These are phyloP conservation scores for Furcula furcula DNA, from an alignment of 2,888 invertebrate species.

Conservation along the genomic window DNA sequence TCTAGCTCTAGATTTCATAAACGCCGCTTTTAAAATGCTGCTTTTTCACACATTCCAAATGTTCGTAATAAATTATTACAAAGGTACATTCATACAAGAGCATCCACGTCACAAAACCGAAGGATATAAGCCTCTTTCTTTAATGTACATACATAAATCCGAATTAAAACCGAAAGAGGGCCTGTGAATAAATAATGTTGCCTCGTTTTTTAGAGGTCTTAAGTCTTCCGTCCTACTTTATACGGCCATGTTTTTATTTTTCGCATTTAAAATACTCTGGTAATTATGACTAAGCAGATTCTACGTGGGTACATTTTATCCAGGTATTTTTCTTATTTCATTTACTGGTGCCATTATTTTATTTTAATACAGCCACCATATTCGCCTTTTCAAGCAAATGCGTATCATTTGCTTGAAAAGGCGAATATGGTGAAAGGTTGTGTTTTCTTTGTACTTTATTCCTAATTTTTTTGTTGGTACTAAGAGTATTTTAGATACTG, in stretches of 20 bases:
- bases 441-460: no score
- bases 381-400: no score
- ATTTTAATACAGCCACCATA: no score
- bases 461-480: no score
- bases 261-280: constrained; percentile 62
- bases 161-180: constrained; percentile 74
- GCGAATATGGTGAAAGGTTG: no score
- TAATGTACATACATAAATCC: constrained; percentile 76
- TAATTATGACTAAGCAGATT: constrained; percentile 71
- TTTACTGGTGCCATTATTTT: constrained; percentile 26
- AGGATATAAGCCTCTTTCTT: constrained; percentile 62
- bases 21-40: background rate
- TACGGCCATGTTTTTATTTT: constrained; percentile 64
- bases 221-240: constrained; percentile 63
- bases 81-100: constrained; percentile 28
- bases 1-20: background rate
- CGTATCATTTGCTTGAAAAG: no score
- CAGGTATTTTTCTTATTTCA: constrained; percentile 26
- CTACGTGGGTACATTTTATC: constrained; percentile 37
- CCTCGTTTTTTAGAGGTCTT: constrained; percentile 74
- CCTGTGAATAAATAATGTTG: constrained; percentile 68
- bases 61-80: constrained; percentile 4
- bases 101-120: constrained; percentile 41
- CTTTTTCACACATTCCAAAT: constrained; percentile 4
- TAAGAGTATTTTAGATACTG: no score